Base-by-base conservation (phyloP, 2,888 invertebrate species). In the Anticlea derivata region DNA sequence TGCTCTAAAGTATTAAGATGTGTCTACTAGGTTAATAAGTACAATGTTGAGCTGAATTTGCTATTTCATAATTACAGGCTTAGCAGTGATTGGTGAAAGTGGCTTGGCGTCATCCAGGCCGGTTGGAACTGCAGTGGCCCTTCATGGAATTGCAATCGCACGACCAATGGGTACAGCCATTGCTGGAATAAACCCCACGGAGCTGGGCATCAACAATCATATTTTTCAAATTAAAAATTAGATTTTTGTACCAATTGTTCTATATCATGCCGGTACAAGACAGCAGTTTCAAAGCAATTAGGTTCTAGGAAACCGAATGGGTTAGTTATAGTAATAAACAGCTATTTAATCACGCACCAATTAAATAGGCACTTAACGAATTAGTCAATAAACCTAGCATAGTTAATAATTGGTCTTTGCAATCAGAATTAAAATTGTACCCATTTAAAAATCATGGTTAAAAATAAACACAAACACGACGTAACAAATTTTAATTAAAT, bases 101-200 rank as follows among this genome's bases (percentile, higher is more conserved):
- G 96, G 96, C 0, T 86, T 95, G 2, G 96, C 96, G 12, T 93
- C 94, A 0, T 93, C 95, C 4, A 93, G 94, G 59, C 95, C 95
- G 0, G 80, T 93, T 33, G 96, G 92, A 0, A 94, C 94, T 0
- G 95, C 96, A 0, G 92, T 95, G 0, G 95, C 95, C 0, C 91
- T 92, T 0, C 92, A 93, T 30, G 95, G 95, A 0, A 76, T 95
- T 5, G 95, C 95, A 0, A 85, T 95, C 2, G 93, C 95, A 0
- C 88, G 93, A 2, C 95, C 95, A 0, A 90, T 94, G 0, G 95
- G 93, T 12, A 95, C 95, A 0, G 95, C 95, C 4, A 93, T 96
- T 24, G 95, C 95, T 1, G 95, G 95, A 1, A 84, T 95, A 0
- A 90, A 92, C 50, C 93, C 93, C 0, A 1, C 63, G 0, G 5